Evolutionary conservation across 2,797 vertebrate species (phyloP), one percentile per base, ranked within the genome.

Genomic region (Oryzias dopingdopingensis): DNA sequence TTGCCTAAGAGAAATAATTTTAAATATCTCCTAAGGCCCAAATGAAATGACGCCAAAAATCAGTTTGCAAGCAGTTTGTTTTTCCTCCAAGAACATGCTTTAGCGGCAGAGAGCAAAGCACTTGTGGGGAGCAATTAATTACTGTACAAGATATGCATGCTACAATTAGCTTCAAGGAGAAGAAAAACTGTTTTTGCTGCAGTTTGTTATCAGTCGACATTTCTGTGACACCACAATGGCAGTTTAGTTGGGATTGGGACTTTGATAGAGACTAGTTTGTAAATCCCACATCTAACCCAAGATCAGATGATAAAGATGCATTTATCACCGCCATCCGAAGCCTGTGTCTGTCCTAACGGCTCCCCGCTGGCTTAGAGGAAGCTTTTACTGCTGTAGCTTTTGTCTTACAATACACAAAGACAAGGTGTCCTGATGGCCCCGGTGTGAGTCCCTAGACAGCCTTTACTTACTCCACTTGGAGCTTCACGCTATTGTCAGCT

Each of bases 321-420:
- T 90, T 93, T 91, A 91, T 78, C 76, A 72, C 71, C 17, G 65
- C 83, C 82, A 80, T 79, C 75, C 77, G 83, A 83, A 73, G 63
- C 76, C 49, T 59, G 74, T 83, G 78, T 85, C 82, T 85, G 80
- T 80, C 79, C 65, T 82, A 81, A 74, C 80, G 83, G 81, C 82
- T 82, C 82, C 82, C 85, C 67, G 69, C 68, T 70, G 87, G 73
- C 79, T 83, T 70, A 79, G 84, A 87, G 90, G 90, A 92, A 90
- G 91, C 82, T 44, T 80, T 84, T 86, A 84, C 81, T 75, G 70
- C 69, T 51, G 78, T 81, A 20, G 12, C 74, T 42, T 86, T 92
- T 92, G 89, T 91, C 70, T 79, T 55, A 80, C 74, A 93, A 91
- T 91, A 92, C 85, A 90, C 91, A 92, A 91, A 87, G 78, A 77